A percentile compares a stretch with the other conserved stretches of the same genome.
phyloP scores from a whole-genome alignment of 2,797 vertebrate species.

The Eidolon dupreanum region DNA sequence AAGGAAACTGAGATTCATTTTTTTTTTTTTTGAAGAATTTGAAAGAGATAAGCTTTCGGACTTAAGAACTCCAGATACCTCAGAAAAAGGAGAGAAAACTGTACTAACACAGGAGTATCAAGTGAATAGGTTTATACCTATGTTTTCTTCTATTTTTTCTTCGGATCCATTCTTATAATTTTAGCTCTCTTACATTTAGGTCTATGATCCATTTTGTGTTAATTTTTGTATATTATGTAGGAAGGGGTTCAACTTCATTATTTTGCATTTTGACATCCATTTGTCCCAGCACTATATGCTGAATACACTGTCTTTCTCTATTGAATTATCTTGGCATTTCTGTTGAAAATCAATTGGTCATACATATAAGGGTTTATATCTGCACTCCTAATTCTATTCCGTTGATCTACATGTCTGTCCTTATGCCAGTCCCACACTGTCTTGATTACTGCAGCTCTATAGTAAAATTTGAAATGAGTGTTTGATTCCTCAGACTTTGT shows the following conservation, averaged over 20 bases:
- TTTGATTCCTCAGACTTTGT: not conserved
- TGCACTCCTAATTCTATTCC: not conserved
- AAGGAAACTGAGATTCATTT: not conserved
- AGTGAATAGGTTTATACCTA: not conserved
- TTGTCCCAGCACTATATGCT: not conserved
- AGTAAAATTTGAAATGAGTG: not conserved
- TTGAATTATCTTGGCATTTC: too few relatives aligned
- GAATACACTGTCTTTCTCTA: not conserved
- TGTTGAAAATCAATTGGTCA: not conserved
- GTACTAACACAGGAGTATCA: not conserved
- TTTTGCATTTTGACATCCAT: not conserved
- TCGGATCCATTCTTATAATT: not conserved
- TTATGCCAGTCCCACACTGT: too few relatives aligned
- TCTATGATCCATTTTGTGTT: not conserved
- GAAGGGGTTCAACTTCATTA: not conserved
- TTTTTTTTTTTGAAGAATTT: not conserved
- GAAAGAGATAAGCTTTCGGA: not conserved
- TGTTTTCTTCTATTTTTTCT: not conserved
- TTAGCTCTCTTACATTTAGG: not conserved
- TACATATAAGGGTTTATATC: not conserved
- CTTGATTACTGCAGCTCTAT: not conserved
- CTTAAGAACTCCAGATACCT: not conserved
- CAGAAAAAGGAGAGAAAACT: not conserved
- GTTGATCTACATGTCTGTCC: too few relatives aligned
- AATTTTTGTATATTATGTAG: not conserved